A percentile compares a stretch with the other conserved stretches of the same genome.
Evolutionary conservation across 2,113 vertebrate genomes (phyloP).

Genomic region (Patagioenas fasciata): DNA sequence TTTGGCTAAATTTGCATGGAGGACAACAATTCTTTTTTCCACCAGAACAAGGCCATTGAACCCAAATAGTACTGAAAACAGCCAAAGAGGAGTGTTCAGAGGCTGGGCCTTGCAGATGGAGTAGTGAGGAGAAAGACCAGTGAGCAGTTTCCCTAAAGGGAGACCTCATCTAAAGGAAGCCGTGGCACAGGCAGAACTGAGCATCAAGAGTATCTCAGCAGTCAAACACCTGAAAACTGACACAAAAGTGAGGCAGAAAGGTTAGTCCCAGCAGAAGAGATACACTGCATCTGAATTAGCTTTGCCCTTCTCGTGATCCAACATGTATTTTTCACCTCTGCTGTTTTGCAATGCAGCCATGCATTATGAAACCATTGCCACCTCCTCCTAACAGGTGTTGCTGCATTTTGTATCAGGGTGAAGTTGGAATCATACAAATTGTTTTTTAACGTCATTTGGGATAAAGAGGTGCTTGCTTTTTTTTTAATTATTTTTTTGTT

Average conservation of each 20-base stretch:
- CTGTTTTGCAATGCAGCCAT: not conserved
- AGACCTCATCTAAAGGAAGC: not conserved
- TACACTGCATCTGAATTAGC: not conserved
- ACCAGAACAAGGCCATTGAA: not conserved
- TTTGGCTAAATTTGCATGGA: not conserved
- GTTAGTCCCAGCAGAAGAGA: not conserved
- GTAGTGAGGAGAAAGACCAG: not conserved
- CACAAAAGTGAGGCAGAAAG: not conserved
- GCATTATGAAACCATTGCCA: slow-evolving; percentile 8
- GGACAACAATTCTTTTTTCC: rapidly evolving
- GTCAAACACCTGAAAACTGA: not conserved
- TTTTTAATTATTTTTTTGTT: no score
- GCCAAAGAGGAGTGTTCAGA: not conserved
- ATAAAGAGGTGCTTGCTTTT: not conserved
- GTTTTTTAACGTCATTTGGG: not conserved
- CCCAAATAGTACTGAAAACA: not conserved
- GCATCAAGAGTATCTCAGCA: not conserved
- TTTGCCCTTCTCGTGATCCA: not conserved
- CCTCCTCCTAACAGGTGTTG: slow-evolving; percentile 27
- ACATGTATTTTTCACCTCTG: not conserved
- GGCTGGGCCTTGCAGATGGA: not conserved
- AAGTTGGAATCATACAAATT: not conserved
- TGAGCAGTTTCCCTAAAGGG: not conserved
- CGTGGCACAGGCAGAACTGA: not conserved
- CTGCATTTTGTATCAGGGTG: slow-evolving; percentile 23